A percentile compares a stretch with the other conserved stretches of the same genome.
These are phyloP conservation scores for Rhodinocichla rosea DNA, from an alignment of 2,113 vertebrate species.

Conservation along the genomic window DNA sequence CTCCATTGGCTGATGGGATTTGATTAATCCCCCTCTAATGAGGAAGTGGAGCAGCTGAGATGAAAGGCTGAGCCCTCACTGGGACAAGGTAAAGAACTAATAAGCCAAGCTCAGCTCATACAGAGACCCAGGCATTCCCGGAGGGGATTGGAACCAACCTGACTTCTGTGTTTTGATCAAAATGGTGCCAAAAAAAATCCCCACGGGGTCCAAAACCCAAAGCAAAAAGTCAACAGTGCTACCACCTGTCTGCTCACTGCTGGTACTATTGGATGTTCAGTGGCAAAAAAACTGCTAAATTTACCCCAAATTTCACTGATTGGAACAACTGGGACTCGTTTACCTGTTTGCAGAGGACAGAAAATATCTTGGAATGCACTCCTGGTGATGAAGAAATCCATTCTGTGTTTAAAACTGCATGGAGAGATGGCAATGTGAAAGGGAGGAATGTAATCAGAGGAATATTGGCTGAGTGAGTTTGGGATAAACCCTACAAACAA, in stretches of 20 bases:
- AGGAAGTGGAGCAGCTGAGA: constrained; percentile 61
- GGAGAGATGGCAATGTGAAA: neutral
- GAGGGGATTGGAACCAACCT: neutral
- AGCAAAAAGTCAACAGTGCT: neutral
- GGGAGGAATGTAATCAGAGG: neutral
- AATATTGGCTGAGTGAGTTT: neutral
- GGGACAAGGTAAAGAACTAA: constrained; percentile 40
- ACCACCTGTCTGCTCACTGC: neutral
- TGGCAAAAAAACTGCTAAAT: accelerated
- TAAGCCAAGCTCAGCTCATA: constrained; percentile 10
- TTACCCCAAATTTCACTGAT: neutral
- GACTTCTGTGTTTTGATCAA: neutral
- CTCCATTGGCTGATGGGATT: constrained; percentile 41
- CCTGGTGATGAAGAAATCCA: neutral
- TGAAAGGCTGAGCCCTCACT: constrained; percentile 43
- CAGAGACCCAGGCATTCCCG: neutral
- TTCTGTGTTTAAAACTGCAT: neutral
- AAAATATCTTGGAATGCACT: neutral
- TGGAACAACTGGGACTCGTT: neutral
- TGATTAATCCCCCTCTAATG: constrained; percentile 62
- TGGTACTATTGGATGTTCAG: neutral
- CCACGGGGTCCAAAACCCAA: neutral
- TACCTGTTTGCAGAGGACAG: accelerated
- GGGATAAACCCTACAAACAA: neutral
- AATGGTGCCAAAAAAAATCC: neutral